Evolutionary conservation across 2,113 vertebrate genomes (phyloP), one percentile per base, ranked within the genome.

Genomic region (Sterrhoptilus dennistouni): DNA sequence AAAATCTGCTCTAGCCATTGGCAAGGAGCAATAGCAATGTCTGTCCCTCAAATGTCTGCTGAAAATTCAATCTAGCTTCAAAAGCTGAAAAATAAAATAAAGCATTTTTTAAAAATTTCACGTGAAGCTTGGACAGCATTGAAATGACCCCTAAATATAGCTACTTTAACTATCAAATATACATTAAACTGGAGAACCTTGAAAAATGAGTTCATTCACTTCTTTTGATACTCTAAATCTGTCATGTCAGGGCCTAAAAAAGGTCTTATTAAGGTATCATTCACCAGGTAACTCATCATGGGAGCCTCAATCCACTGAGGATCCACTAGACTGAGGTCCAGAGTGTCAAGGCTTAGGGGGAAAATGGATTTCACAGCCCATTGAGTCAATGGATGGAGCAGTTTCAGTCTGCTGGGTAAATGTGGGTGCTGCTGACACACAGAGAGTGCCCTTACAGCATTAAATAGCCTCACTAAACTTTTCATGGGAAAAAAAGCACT

Each of bases 341-440:
- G 44, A 70, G 8, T 33, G 53, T 29, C 45, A 76, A 77, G 65
- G 60, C 56, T 84, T 92, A 24, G 33, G 18, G 61, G 86, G 21
- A 92, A 38, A 96, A 95, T 9, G 11, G 91, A 95, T 96, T 96
- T 97, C 94, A 96, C 11, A 11, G 91, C 60, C 86, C 93, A 93
- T 28, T 92, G 90, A 92, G 57, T 84, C 88, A 75, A 52, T 42
- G 93, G 83, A 96, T 88, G 75, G 74, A 95, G 74, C 70, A 87
- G 36, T 89, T 96, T 94, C 96, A 69, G 78, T 85, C 69, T 83
- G 70, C 93, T 96, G 89, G 27, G 56, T 90, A 91, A 90, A 97
- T 95, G 72, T 83, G 70, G 76, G 60, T 90, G 89, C 66, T 94
- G 79, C 61, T 86, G 89, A 82, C 20, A 77, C 31, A 54, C 1